Evolutionary conservation across 2,888 invertebrate species (phyloP), one percentile per base, ranked within the genome.

Genomic region (Mechanitis messenoides): DNA sequence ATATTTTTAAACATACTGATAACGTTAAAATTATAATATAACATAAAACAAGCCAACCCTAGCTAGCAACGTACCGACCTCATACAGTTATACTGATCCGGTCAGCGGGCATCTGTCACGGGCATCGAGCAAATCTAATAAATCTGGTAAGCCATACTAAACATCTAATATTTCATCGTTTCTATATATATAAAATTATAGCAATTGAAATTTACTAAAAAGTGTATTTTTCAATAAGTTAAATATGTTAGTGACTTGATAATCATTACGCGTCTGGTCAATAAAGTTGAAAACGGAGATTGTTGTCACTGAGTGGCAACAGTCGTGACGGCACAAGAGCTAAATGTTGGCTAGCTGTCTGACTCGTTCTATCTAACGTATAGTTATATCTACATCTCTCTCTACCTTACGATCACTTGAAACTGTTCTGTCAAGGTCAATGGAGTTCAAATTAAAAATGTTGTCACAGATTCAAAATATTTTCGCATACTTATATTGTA

Each of bases 251-350:
- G 31, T 56, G 56, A 59, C 58, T 65, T 58, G 56, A 56, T 61
- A 65, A 65, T 62, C 65, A 58, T n/a, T 42, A 58, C 45, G 62
- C 65, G 46, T 59, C 57, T 58, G 64, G 55, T 53, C 60, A 47
- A 55, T 58, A 56, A 56, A 56, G 56, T 42, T 11, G 45, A 56
- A 58, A 60, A 54, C 60, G 9, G 6, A 42, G 42, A 42, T 42
- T 42, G 9, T 42, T 42, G 9, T 42, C 3, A 42, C 42, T 11
- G 9, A 56, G 62, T 65, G 62, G 62, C 59, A 62, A 38, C 59
- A 59, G 59, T 45, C 46, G 53, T 62, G 59, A 62, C 62, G 63
- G 58, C 63, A 65, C 58, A 7, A 58, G 53, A 38, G 47, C 50
- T 57, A 38, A 47, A 56, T 47, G 56, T 56, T 46, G 47, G 60